phyloP scores from a whole-genome alignment of 2,888 invertebrate genomes.

The Hirtodrosophila confusa region DNA sequence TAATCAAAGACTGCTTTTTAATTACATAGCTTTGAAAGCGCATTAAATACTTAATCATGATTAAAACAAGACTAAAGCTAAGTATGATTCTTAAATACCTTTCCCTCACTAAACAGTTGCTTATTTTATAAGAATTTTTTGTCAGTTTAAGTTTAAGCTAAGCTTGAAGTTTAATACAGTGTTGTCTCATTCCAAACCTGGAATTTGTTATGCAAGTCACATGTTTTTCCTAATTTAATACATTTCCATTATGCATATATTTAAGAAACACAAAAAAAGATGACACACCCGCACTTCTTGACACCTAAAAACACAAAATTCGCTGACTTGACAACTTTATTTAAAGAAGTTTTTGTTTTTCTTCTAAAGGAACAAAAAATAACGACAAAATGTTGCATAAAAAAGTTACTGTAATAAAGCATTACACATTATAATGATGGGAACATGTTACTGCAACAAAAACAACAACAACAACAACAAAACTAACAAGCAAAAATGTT shows the following conservation, averaged over 20 bases:
- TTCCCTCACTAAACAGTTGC: too few relatives aligned
- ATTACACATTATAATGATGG: conserved; percentile 69
- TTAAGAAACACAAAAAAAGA: conserved; percentile 10
- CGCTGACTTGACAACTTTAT: conserved; percentile 54
- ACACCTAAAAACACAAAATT: conserved; percentile 34
- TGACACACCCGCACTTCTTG: conserved; percentile 12
- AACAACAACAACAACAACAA: conserved; percentile 35
- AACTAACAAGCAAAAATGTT: conserved; percentile 65
- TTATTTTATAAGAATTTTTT: too few relatives aligned
- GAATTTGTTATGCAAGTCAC: conserved; percentile 45
- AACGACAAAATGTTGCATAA: conserved; percentile 49
- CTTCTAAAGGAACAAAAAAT: conserved; percentile 13
- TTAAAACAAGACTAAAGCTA: too few relatives aligned
- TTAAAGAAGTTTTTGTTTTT: conserved; percentile 39
- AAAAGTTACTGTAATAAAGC: conserved; percentile 59
- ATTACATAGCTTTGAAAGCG: too few relatives aligned
- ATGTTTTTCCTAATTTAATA: conserved; percentile 46
- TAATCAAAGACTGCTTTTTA: too few relatives aligned
- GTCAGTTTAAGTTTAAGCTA: too few relatives aligned
- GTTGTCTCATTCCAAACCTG: neutral
- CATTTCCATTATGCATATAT: conserved; percentile 38
- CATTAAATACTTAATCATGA: too few relatives aligned
- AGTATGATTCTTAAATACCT: too few relatives aligned
- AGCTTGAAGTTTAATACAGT: too few relatives aligned
- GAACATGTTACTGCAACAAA: conserved; percentile 59